Evolutionary conservation across 2,113 vertebrate species (phyloP).

Genomic region (Malaclemys terrapin): DNA sequence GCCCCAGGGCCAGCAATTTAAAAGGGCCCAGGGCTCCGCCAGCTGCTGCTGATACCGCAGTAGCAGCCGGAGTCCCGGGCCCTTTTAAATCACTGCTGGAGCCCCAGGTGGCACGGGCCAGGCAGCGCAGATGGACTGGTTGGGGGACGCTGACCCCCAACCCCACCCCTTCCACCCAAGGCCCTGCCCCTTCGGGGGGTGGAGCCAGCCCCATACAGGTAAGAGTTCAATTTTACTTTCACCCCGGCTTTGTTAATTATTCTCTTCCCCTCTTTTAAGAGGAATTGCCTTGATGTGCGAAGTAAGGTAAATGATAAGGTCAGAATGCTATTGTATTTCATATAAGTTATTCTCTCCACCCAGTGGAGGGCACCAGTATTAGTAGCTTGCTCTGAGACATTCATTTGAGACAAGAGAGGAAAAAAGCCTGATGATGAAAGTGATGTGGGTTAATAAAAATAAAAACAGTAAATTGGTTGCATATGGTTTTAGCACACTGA

Average conservation of each 20-base stretch:
- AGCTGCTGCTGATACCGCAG: too few species aligned
- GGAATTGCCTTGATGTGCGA: slow-evolving; percentile 43
- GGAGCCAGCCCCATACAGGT: too few species aligned
- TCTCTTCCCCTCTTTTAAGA: background rate
- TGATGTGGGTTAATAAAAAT: slow-evolving; percentile 4
- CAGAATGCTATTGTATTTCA: slow-evolving; percentile 15
- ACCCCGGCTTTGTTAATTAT: slow-evolving; percentile 39
- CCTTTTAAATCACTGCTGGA: too few species aligned
- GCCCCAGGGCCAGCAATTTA: too few species aligned
- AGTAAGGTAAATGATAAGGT: slow-evolving; percentile 24
- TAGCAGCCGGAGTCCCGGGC: too few species aligned
- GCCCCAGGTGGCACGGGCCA: too few species aligned
- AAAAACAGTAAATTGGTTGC: slow-evolving; percentile 19
- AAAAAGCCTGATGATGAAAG: slow-evolving; percentile 11
- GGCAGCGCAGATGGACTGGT: too few species aligned
- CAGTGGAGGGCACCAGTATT: slow-evolving; percentile 16
- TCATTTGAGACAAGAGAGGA: background rate
- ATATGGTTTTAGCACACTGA: slow-evolving; percentile 10
- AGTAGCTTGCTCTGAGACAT: slow-evolving; percentile 8
- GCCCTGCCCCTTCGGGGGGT: too few species aligned
- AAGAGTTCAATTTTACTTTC: too few species aligned
- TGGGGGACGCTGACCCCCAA: too few species aligned
- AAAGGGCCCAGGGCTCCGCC: too few species aligned
- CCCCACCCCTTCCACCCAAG: too few species aligned
- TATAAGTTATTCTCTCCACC: background rate